phyloP scores from a whole-genome alignment of 2,888 invertebrate genomes.

The Herminia tarsipennalis region DNA sequence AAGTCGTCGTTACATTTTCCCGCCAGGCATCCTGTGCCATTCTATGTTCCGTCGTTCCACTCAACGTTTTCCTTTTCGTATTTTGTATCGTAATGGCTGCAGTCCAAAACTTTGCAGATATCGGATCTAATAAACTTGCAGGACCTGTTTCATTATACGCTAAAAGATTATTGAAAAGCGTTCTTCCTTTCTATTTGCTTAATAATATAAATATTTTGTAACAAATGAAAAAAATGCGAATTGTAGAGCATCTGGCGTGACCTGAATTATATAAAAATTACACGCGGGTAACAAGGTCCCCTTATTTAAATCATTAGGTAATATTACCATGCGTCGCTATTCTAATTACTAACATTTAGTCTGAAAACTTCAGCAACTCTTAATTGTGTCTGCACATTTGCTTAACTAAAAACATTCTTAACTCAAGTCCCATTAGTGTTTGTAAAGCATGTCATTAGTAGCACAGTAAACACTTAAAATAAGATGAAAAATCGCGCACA shows the following conservation, averaged over 20 bases:
- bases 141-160: background rate
- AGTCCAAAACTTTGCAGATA: slow-evolving; percentile 5
- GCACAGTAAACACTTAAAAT: slow-evolving; percentile 39
- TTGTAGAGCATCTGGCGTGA: no score
- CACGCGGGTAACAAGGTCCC: no score
- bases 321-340: no score
- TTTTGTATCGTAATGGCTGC: slow-evolving; percentile 20
- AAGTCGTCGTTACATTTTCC: slow-evolving; percentile 32
- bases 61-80: slow-evolving; percentile 23
- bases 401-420: slow-evolving; percentile 17
- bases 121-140: slow-evolving; percentile 2
- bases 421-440: slow-evolving; percentile 21
- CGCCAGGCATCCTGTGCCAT: slow-evolving; percentile 16
- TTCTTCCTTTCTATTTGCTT: no score
- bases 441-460: slow-evolving; percentile 34
- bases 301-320: no score
- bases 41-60: slow-evolving; percentile 16
- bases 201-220: no score
- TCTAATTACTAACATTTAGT: no score
- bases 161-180: slow-evolving; percentile 1
- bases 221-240: no score
- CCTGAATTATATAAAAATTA: no score
- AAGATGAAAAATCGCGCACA: slow-evolving; percentile 43
- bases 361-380: no score
- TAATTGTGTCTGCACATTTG: no score